phyloP scores from a whole-genome alignment of 2,888 invertebrate species.

The Cosmorhoe ocellata region DNA sequence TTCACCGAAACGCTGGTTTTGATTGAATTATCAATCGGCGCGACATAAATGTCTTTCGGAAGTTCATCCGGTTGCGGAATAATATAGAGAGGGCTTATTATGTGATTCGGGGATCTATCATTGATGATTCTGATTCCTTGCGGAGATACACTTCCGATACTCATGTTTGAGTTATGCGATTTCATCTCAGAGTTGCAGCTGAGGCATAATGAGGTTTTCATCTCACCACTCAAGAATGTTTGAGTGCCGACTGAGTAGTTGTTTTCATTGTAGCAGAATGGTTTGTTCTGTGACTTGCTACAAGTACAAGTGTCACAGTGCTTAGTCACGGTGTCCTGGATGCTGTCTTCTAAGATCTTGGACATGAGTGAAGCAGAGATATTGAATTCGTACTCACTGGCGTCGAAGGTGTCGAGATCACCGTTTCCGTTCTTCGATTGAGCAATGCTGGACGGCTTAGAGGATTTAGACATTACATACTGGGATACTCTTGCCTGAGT shows the following conservation, averaged over 20 bases:
- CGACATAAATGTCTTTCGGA: slow-evolving; percentile 37
- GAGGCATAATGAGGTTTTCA: slow-evolving; percentile 80
- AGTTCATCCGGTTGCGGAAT: slow-evolving; percentile 53
- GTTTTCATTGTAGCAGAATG: slow-evolving; percentile 78
- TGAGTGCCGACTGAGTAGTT: slow-evolving; percentile 85
- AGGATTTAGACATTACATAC: slow-evolving; percentile 85
- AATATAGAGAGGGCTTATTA: slow-evolving; percentile 60
- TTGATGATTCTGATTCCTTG: slow-evolving; percentile 61
- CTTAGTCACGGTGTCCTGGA: slow-evolving; percentile 90
- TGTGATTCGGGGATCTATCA: slow-evolving; percentile 53
- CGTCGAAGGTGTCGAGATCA: slow-evolving; percentile 78
- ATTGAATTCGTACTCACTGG: slow-evolving; percentile 85
- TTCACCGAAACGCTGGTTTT: slow-evolving; percentile 48
- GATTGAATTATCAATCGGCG: slow-evolving; percentile 39
- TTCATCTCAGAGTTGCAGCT: slow-evolving; percentile 84
- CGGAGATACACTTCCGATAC: slow-evolving; percentile 66
- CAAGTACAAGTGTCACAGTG: slow-evolving; percentile 93
- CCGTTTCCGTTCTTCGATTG: slow-evolving; percentile 58
- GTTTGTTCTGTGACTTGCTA: slow-evolving; percentile 78
- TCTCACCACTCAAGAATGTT: slow-evolving; percentile 77
- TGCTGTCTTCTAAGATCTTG: slow-evolving; percentile 93
- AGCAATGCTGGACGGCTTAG: slow-evolving; percentile 68
- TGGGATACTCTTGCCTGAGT: slow-evolving; percentile 94
- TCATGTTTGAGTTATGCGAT: slow-evolving; percentile 66
- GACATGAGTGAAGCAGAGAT: slow-evolving; percentile 95